Evolutionary conservation across 2,797 vertebrate species (phyloP), one percentile per base, ranked within the genome.

Genomic region (Phrynocephalus guinanensis): DNA sequence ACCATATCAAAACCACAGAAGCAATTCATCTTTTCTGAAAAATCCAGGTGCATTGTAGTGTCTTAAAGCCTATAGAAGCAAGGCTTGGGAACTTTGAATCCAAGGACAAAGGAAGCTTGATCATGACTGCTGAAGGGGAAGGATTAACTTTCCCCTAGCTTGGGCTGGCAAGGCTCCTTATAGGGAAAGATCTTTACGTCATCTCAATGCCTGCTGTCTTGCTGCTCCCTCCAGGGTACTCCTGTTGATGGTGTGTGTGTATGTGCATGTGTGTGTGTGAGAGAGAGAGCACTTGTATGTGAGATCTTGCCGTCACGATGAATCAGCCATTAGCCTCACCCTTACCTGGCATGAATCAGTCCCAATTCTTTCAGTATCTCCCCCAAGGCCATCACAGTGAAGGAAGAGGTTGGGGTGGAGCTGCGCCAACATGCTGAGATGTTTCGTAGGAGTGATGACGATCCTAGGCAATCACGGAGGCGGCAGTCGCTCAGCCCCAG

Each of bases 311-410:
- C 44, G 30, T 30, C 6, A 33, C 1, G 30, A 28, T 71, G 82
- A 81, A 81, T 28, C 44, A 48, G 68, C 16, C 44, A 56, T 10
- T 52, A 38, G 79, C 52, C 73, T 83, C 84, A 72, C 79, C 88
- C 63, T 70, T 22, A 38, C 3, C 30, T 26, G 16, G 56, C 6
- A 20, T 90, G 85, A 90, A 38, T 87, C 85, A 89, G 75, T 28
- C 26, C n/a, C 28, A 16, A 16, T 84, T n/a, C 75, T 30, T 44
- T 33, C 28, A 68, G 26, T 28, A 15, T 60, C 33, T 79, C 44
- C 30, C 60, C 70, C 79, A 70, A 80, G 71, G 87, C 79, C 15
- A n/a, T 33, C 0, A 1, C 24, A 44, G 1, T 1, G 6, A 68
- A 68, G 50, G 48, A 84, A 68, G 50, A 33, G 28, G 44, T 22